Evolutionary conservation across 2,113 vertebrate species (phyloP).

Genomic region (Cathartes aura): DNA sequence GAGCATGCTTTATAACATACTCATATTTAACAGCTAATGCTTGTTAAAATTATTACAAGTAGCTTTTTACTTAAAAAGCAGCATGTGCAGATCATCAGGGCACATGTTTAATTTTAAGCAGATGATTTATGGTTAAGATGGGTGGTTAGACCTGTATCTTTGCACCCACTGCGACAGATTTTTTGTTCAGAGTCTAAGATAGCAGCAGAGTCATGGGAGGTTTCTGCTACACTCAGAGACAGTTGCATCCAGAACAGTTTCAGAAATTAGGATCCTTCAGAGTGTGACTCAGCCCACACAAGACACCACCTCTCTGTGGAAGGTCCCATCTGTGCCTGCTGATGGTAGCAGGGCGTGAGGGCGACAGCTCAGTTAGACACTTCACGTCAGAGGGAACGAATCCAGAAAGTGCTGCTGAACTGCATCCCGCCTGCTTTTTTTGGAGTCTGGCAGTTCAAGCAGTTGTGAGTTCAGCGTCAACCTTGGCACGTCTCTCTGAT

Average conservation of each 20-base stretch:
- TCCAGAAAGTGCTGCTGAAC: background rate
- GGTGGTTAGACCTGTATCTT: background rate
- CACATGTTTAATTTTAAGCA: background rate
- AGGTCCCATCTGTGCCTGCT: background rate
- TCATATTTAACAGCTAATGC: background rate
- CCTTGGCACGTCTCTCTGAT: fast-evolving
- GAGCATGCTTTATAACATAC: background rate
- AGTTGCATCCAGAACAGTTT: background rate
- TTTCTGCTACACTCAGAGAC: background rate
- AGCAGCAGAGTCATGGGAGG: background rate
- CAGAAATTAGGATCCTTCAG: background rate
- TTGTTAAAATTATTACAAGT: background rate
- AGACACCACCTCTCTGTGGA: background rate
- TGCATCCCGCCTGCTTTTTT: background rate
- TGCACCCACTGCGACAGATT: background rate
- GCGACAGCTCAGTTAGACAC: background rate
- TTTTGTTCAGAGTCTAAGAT: background rate
- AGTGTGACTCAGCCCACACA: background rate
- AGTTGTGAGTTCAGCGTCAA: background rate
- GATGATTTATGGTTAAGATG: background rate
- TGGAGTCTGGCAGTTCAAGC: background rate
- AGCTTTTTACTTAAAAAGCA: background rate
- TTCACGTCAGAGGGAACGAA: background rate
- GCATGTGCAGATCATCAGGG: background rate
- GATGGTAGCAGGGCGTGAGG: background rate